Percentiles rank a stretch among this genome's conserved stretches.
Evolutionary conservation across 2,113 vertebrate species (phyloP).

Genomic region (Tragelaphus scriptus): DNA sequence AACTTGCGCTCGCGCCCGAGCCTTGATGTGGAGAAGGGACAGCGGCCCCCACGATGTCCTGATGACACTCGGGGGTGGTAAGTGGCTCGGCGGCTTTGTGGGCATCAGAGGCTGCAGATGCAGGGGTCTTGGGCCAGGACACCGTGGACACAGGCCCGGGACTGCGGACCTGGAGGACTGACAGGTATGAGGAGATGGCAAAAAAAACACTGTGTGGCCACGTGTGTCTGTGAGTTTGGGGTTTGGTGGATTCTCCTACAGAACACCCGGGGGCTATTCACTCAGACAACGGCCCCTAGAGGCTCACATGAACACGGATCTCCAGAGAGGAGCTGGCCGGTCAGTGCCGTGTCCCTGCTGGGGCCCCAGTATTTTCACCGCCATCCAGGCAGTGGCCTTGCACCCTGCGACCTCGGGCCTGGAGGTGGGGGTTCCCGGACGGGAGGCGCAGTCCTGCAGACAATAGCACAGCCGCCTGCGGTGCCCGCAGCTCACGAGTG

Average conservation of each 20-base stretch:
- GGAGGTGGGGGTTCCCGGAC: neutral
- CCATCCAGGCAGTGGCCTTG: neutral
- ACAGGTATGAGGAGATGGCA: neutral
- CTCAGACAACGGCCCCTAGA: neutral
- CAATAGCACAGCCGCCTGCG: fast-evolving
- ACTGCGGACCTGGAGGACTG: neutral
- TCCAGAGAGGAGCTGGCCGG: neutral
- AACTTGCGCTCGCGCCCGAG: fast-evolving
- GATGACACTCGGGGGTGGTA: neutral
- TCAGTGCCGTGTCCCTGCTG: no score
- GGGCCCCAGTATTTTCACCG: neutral
- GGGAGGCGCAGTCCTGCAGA: fast-evolving
- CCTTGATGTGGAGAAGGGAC: neutral
- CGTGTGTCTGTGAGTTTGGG: fast-evolving
- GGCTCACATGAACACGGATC: fast-evolving
- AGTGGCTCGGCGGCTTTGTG: fast-evolving
- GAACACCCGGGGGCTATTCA: no score
- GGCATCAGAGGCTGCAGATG: neutral
- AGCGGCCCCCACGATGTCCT: fast-evolving
- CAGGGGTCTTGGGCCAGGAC: neutral
- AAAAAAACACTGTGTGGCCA: fast-evolving
- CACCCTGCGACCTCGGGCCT: fast-evolving
- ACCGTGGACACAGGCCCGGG: no score
- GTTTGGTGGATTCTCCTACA: neutral
- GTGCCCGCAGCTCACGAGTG: neutral